Conservation (phyloP, 2,888 invertebrate genomes). For the Scrobipalpa atriplicella region DNA sequence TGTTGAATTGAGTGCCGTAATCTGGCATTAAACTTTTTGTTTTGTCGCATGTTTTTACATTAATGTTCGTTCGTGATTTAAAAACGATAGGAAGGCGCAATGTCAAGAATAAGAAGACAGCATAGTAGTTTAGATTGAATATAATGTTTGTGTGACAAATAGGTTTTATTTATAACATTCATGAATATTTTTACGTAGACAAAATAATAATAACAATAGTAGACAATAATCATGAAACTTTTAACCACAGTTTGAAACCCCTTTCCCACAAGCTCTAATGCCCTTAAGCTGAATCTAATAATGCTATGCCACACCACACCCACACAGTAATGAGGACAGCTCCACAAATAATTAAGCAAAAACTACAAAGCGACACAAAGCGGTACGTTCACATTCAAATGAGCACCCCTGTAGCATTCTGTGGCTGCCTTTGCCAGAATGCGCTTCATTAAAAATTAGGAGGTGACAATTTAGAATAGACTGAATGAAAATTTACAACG, state of each 20-base stretch:
- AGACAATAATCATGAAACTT: background rate
- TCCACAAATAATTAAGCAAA: conserved; percentile 72
- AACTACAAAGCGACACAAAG: conserved; percentile 72
- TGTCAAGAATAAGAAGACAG: too few relatives aligned
- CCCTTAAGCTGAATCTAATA: conserved; percentile 77
- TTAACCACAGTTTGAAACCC: conserved; percentile 31
- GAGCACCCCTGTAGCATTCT: conserved; percentile 58
- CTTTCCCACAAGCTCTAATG: conserved; percentile 46
- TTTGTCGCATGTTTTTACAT: background rate
- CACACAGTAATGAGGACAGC: conserved; percentile 58
- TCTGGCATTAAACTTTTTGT: conserved; percentile 2
- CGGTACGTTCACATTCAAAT: conserved; percentile 73
- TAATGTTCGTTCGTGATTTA: too few relatives aligned
- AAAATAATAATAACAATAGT: background rate
- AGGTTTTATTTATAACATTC: background rate
- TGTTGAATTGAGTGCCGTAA: conserved; percentile 22
- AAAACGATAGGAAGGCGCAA: too few relatives aligned
- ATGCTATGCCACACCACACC: conserved; percentile 53
- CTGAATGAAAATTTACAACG: background rate
- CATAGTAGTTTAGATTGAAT: too few relatives aligned
- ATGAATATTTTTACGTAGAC: background rate
- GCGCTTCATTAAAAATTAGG: conserved; percentile 24
- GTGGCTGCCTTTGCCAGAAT: conserved; percentile 25
- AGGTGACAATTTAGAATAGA: conserved; percentile 15
- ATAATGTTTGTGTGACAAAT: too few relatives aligned